Base-by-base conservation (phyloP, 2,888 invertebrate genomes). In the Cremastobaeus sp. region DNA sequence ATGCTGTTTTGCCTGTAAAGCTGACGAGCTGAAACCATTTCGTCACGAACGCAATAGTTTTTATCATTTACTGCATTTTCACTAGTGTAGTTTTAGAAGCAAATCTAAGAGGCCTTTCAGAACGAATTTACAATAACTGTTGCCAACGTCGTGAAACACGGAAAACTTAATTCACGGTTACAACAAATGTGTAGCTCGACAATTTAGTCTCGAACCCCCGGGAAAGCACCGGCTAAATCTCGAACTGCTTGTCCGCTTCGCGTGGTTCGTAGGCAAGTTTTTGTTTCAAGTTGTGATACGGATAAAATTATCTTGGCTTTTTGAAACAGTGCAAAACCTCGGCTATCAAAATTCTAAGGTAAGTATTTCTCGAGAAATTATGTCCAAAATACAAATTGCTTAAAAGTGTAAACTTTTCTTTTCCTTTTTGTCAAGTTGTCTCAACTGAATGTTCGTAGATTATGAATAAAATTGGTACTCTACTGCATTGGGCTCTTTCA, bases 101-200 rank as follows among this genome's bases (percentile, higher is more conserved):
- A 39, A 25, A 48, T 25, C 35, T n/a, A 57, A 52, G 66, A 68
- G 68, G 68, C 45, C 57, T 73, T 73, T 68, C 68, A 68, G 73
- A 68, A 34, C 20, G 32, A 41, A 32, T n/a, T 8, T 32, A n/a
- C 8, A 9, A 15, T 12, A 12, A 37, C 4, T 37, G 3, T n/a
- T 14, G 15, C n/a, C n/a, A 47, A 37, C 15, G 50, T 45, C 21
- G 30, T 64, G 57, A 57, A 68, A 52, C 64, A 73, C 55, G 62
- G 64, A 68, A 72, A 73, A 64, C 48, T 62, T 59, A 34, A 64
- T 45, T 69, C 50, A 69, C 69, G 74, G 74, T 74, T 74, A 74
- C 74, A 74, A 74, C 74, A 74, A 64, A 69, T 60, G 34, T 62
- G 48, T 45, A n/a, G n/a, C n/a, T n/a, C n/a, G n/a, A n/a, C n/a